Evolutionary conservation across 2,797 vertebrate species (phyloP), one percentile per base, ranked within the genome.

Genomic region (Lindbergichthys nudifrons): DNA sequence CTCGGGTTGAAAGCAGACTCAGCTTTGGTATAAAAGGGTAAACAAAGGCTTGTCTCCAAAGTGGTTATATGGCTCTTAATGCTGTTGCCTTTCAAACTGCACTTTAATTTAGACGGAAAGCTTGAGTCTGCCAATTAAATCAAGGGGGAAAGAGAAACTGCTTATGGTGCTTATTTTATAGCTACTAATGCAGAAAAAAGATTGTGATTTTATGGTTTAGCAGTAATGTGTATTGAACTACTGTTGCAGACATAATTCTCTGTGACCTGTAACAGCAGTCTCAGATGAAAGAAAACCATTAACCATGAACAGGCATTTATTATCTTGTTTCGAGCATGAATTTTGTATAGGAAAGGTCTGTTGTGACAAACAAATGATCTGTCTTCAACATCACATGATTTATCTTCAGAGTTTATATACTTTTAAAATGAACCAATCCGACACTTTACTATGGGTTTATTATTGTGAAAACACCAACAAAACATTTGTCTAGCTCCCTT

Each of bases 241-340:
- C 32, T 69, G 47, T 56, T 65, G 52, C 71, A 63, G 19, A 74
- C 50, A 16, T 14, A 18, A 54, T 70, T 77, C 39, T 79, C 59
- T 72, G 77, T 73, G 81, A 83, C 66, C 66, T 72, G 68, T 75
- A 66, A 41, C 72, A 47, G 50, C 41, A 61, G 73, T 57, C 47
- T 65, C 18, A 1, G 36, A 26, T 48, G 52, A 77, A 47, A 42
- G 50, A 10, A 65, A 75, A 68, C 60, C 53, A 9, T 77, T 36
- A 54, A 75, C 62, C 61, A 46, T n/a, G 64, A 68, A 63, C 67
- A 53, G 36, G 16, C 46, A 51, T 51, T 36, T 18, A 56, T 54
- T 47, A 50, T 70, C 47, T 54, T 6, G 9, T 59, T 46, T 51
- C 39, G 30, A 45, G 60, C 62, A 57, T 51, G 39, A 53, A 70